phyloP scores from a whole-genome alignment of 2,113 vertebrate species.

The Salminus brasiliensis region DNA sequence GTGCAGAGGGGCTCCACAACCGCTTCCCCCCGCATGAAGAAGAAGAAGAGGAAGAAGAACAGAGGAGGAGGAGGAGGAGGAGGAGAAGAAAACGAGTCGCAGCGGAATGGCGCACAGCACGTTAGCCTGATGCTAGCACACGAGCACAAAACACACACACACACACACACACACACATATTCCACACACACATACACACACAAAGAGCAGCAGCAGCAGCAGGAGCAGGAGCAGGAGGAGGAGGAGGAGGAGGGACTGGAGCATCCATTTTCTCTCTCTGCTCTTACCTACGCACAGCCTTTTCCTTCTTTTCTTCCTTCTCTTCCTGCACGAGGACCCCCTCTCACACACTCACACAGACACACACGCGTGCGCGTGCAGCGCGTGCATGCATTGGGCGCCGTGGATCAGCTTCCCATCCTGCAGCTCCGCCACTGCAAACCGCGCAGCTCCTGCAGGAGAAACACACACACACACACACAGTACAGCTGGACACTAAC shows the following conservation, averaged over 20 bases:
- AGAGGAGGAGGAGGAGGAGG: not conserved
- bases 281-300: slow-evolving; percentile 78
- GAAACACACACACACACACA: not conserved
- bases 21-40: slow-evolving; percentile 45
- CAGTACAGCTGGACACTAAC: not conserved
- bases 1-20: not conserved
- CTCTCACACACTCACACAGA: slow-evolving; percentile 59
- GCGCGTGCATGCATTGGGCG: slow-evolving; percentile 67
- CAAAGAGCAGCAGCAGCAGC: slow-evolving; percentile 63
- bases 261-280: slow-evolving; percentile 74
- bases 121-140: slow-evolving; percentile 9
- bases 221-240: not conserved
- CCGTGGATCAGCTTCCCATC: slow-evolving; percentile 59
- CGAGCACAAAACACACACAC: slow-evolving; percentile 61
- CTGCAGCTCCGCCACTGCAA: slow-evolving; percentile 51
- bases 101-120: slow-evolving; percentile 2
- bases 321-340: slow-evolving; percentile 71
- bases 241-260: slow-evolving; percentile 57
- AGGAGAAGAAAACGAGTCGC: not conserved
- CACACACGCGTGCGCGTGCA: slow-evolving; percentile 69
- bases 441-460: too few species aligned
- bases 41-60: not conserved
- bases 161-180: slow-evolving; percentile 68
- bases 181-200: slow-evolving; percentile 70
- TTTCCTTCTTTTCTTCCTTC: slow-evolving; percentile 62